Evolutionary conservation across 2,888 invertebrate genomes (phyloP).

Genomic region (Melanotus villosus): DNA sequence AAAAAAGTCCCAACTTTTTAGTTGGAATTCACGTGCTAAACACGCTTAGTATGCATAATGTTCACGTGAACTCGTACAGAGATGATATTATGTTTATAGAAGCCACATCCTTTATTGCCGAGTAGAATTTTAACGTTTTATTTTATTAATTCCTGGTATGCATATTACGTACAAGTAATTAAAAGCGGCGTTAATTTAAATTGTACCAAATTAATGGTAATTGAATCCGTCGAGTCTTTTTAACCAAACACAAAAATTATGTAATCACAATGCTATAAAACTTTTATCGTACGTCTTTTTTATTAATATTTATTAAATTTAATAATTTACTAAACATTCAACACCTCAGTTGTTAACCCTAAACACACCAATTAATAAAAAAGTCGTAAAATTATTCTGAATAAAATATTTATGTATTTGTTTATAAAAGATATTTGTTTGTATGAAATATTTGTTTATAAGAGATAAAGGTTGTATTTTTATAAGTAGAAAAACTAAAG

Average conservation of each 20-base stretch:
- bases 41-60: slow-evolving; percentile 11
- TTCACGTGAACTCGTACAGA: slow-evolving; percentile 18
- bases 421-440: too few relatives aligned
- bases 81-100: background rate
- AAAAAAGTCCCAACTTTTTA: too few relatives aligned
- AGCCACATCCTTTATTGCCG: background rate
- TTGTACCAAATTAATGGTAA: background rate
- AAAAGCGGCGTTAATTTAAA: background rate
- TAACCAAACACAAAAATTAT: too few relatives aligned
- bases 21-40: slow-evolving; percentile 13
- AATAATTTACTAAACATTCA: background rate
- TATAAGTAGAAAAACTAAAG: too few relatives aligned
- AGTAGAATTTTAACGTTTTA: background rate
- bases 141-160: background rate
- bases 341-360: background rate
- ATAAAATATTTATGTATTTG: too few relatives aligned
- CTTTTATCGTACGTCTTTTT: background rate
- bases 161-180: background rate
- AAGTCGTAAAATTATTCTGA: too few relatives aligned
- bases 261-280: background rate
- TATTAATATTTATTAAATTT: background rate
- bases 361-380: too few relatives aligned
- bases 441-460: too few relatives aligned
- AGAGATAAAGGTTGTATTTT: too few relatives aligned
- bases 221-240: too few relatives aligned